Conservation (phyloP, 92 coral and sea anemone species). For the Diadumene lineata region DNA sequence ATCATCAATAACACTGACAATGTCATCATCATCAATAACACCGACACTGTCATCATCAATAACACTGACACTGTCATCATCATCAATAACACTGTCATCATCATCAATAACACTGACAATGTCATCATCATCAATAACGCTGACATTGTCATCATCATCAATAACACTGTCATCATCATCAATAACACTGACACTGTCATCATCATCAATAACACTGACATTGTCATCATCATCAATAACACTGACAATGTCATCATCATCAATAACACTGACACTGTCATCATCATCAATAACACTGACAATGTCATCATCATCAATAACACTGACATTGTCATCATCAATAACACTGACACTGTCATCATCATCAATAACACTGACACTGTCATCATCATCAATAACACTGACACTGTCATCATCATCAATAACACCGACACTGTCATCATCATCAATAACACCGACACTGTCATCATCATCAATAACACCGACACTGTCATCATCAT, state of each 20-base stretch:
- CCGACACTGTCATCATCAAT: too few relatives aligned
- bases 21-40: too few relatives aligned
- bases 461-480: not conserved
- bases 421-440: not conserved
- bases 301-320: too few relatives aligned
- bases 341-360: not conserved
- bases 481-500: not conserved
- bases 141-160: not conserved
- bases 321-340: not conserved
- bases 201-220: not conserved
- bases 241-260: not conserved
- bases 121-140: too few relatives aligned
- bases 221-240: not conserved
- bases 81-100: too few relatives aligned
- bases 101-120: too few relatives aligned
- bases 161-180: not conserved
- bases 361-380: not conserved
- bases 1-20: too few relatives aligned
- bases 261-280: too few relatives aligned
- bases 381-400: not conserved
- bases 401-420: not conserved
- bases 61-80: too few relatives aligned
- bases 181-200: not conserved
- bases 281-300: not conserved
- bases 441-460: too few relatives aligned